Base-by-base conservation (phyloP, 2,797 vertebrate species). In the Xenentodon cancila region DNA sequence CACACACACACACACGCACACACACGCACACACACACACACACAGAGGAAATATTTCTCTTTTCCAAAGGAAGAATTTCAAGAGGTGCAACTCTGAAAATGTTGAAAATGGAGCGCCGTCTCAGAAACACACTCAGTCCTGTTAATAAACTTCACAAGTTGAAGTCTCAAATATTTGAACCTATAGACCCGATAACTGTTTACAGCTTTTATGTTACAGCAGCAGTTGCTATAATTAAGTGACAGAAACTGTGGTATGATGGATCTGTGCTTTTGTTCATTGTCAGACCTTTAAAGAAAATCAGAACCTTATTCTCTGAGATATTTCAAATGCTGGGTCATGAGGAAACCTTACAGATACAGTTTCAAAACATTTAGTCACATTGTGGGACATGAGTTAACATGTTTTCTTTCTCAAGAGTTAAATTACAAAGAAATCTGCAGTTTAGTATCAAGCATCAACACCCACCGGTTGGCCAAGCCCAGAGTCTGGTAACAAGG, bases 41-140 rank as follows among this genome's bases (percentile, higher is more conserved):
- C 9, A 11, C 9, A 11, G 9, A 37, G 34, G 34, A 4, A 13
- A 37, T 37, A 42, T 25, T 60, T 61, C 48, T 80, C 61, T 85
- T 86, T 91, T 91, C 88, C 88, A 90, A 71, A 25, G 86, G 89
- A 90, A 89, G 88, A 89, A 90, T 51, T 72, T 73, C 49, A 43
- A 54, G 51, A 27, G 25, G 70, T 42, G 62, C 11, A 11, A 47
- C 19, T 47, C 13, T 44, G 3, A 20, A 68, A 73, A 70, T 25
- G 22, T 51, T 57, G 56, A 43, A 46, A 52, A 44, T 52, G 34
- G 47, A 66, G 52, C 4, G n/a, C 51, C 54, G 73, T 60, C 48
- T 77, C 9, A 59, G 17, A 73, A 70, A 75, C 42, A 63, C 20
- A 71, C 59, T 18, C 46, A 22, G 32, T 48, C 21, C 46, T 1